phyloP scores from a whole-genome alignment of 2,888 invertebrate species.

The Tipula lateralis region DNA sequence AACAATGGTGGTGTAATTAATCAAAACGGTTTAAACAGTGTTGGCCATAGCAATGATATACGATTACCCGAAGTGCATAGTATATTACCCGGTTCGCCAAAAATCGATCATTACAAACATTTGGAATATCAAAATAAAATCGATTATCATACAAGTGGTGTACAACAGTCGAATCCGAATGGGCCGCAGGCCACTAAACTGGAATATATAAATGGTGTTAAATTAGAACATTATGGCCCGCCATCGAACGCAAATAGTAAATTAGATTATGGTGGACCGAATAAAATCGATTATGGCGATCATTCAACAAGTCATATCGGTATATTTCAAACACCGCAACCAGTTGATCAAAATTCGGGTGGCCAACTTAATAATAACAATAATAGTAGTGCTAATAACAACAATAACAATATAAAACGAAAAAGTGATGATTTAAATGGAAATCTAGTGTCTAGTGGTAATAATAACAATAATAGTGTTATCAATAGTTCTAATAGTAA shows the following conservation, averaged over 20 bases:
- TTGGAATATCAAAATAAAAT: slow-evolving; percentile 42
- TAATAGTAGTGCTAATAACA: slow-evolving; percentile 25
- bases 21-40: slow-evolving; percentile 28
- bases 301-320: slow-evolving; percentile 29
- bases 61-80: slow-evolving; percentile 49
- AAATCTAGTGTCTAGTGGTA: slow-evolving; percentile 13
- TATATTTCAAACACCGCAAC: slow-evolving; percentile 34
- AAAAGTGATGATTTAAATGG: slow-evolving; percentile 33
- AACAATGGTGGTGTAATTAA: not conserved
- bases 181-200: slow-evolving; percentile 40
- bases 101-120: slow-evolving; percentile 44
- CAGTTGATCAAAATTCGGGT: slow-evolving; percentile 32
- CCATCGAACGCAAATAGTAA: not conserved
- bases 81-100: slow-evolving; percentile 46
- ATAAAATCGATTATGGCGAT: slow-evolving; percentile 31
- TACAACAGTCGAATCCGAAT: slow-evolving; percentile 46
- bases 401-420: slow-evolving; percentile 19
- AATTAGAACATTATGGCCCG: slow-evolving; percentile 33
- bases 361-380: slow-evolving; percentile 16
- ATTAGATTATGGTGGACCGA: slow-evolving; percentile 25
- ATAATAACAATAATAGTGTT: slow-evolving; percentile 47
- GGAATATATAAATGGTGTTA: slow-evolving; percentile 33
- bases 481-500: slow-evolving; percentile 40
- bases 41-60: slow-evolving; percentile 37
- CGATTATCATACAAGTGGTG: slow-evolving; percentile 41